These are phyloP conservation scores for Potamarius usumacintae DNA, from an alignment of 2,113 vertebrate genomes.

Conservation along the genomic window DNA sequence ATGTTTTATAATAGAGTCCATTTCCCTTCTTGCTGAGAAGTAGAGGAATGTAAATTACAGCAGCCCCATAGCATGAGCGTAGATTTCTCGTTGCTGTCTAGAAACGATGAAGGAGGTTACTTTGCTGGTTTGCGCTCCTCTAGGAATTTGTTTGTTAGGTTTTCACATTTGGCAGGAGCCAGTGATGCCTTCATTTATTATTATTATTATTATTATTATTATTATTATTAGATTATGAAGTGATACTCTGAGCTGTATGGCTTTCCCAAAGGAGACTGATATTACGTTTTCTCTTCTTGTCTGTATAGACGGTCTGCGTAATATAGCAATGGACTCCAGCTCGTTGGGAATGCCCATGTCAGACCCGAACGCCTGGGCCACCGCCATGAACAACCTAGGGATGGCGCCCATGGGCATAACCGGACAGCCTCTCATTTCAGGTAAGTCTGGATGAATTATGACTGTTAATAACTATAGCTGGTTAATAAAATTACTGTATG, in stretches of 20 bases:
- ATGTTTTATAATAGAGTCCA: conserved; percentile 19
- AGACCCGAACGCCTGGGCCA: conserved; percentile 88
- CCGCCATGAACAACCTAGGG: conserved; percentile 96
- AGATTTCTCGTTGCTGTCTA: neutral
- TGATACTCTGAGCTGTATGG: neutral
- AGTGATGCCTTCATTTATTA: neutral
- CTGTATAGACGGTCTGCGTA: conserved; percentile 80
- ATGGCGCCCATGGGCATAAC: conserved; percentile 90
- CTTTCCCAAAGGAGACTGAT: neutral
- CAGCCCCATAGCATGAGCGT: neutral
- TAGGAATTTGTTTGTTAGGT: conserved; percentile 9
- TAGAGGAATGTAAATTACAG: neutral
- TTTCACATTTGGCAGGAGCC: conserved; percentile 14
- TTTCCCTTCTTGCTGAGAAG: conserved; percentile 2
- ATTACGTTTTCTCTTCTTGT: conserved; percentile 13
- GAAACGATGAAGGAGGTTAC: neutral
- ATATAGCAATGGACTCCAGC: conserved; percentile 84
- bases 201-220: neutral
- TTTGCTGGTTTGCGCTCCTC: neutral
- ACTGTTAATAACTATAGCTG: neutral
- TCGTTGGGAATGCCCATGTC: conserved; percentile 89
- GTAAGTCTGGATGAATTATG: conserved; percentile 63
- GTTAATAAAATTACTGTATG: neutral
- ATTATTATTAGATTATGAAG: neutral
- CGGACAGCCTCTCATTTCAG: conserved; percentile 87